These are phyloP conservation scores for Chalcis sispes DNA, from an alignment of 2,888 invertebrate genomes.

Conservation along the genomic window DNA sequence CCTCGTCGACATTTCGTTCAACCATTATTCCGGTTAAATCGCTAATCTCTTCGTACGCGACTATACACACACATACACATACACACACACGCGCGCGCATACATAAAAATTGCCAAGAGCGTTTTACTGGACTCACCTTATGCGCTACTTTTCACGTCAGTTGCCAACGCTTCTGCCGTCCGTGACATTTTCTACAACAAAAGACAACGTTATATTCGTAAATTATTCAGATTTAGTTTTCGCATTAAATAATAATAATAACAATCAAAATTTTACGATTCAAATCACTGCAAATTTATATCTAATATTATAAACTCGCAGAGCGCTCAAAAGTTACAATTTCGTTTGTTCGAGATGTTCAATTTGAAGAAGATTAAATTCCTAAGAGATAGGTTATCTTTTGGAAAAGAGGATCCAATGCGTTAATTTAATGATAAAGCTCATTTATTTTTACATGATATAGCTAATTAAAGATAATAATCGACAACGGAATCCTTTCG, in stretches of 20 bases:
- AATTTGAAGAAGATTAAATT: too few relatives aligned
- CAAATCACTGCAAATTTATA: too few relatives aligned
- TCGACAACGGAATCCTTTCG: slow-evolving; percentile 21
- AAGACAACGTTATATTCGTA: neutral
- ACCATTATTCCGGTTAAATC: slow-evolving; percentile 9
- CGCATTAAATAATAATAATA: too few relatives aligned
- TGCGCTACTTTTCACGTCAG: slow-evolving; percentile 58
- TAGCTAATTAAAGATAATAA: slow-evolving; percentile 48
- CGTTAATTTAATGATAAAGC: too few relatives aligned
- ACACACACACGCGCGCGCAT: neutral
- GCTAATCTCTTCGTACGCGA: slow-evolving; percentile 9
- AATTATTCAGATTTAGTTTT: too few relatives aligned
- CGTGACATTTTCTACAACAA: slow-evolving; percentile 58
- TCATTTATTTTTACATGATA: neutral
- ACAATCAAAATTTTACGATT: too few relatives aligned
- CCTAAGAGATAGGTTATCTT: too few relatives aligned
- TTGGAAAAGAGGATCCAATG: too few relatives aligned
- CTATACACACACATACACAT: neutral
- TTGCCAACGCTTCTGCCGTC: slow-evolving; percentile 57
- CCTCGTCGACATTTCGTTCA: neutral
- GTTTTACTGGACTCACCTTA: slow-evolving; percentile 55
- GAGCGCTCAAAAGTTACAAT: too few relatives aligned
- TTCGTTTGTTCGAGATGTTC: too few relatives aligned
- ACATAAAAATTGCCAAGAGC: neutral
- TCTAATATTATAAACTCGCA: too few relatives aligned